Percentiles rank a stretch among this genome's conserved stretches.
Evolutionary conservation across 1,140 invertebrate species (phyloP).

Genomic region (Pseudomyrmex sp.): DNA sequence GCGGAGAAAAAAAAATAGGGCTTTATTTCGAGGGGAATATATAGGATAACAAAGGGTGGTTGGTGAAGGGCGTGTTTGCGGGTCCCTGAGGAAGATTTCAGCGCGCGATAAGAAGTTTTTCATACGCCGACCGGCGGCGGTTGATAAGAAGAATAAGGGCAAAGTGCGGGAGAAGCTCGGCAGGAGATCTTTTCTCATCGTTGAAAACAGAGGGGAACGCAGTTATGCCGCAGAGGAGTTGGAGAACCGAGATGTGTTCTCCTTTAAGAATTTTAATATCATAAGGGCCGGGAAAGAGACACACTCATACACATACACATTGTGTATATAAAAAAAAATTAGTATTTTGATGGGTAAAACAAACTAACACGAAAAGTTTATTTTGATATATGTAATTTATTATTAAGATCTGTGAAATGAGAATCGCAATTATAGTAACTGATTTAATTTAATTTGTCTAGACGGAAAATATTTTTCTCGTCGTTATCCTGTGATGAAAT

Average conservation of each 20-base stretch:
- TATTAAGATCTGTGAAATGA: too few species aligned
- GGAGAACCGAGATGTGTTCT: neutral
- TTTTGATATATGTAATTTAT: too few species aligned
- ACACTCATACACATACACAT: too few species aligned
- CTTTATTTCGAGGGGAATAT: constrained; percentile 55
- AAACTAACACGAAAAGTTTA: too few species aligned
- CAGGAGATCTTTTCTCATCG: constrained; percentile 61
- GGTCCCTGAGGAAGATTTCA: constrained; percentile 73
- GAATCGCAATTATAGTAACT: too few species aligned
- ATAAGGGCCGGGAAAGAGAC: too few species aligned
- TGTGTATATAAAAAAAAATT: too few species aligned
- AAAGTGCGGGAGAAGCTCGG: constrained; percentile 52
- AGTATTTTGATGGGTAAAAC: too few species aligned
- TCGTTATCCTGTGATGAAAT: neutral
- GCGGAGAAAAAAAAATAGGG: constrained; percentile 42
- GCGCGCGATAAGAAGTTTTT: constrained; percentile 77
- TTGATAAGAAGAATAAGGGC: constrained; percentile 72
- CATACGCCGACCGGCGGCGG: constrained; percentile 71
- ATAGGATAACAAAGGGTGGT: constrained; percentile 39
- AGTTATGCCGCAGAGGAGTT: constrained; percentile 50
- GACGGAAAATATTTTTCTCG: neutral
- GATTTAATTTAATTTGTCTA: too few species aligned
- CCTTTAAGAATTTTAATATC: too few species aligned
- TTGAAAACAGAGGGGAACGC: constrained; percentile 66
- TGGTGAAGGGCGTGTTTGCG: constrained; percentile 47